phyloP scores from a whole-genome alignment of 2,113 vertebrate species.

The Sturnira hondurensis region DNA sequence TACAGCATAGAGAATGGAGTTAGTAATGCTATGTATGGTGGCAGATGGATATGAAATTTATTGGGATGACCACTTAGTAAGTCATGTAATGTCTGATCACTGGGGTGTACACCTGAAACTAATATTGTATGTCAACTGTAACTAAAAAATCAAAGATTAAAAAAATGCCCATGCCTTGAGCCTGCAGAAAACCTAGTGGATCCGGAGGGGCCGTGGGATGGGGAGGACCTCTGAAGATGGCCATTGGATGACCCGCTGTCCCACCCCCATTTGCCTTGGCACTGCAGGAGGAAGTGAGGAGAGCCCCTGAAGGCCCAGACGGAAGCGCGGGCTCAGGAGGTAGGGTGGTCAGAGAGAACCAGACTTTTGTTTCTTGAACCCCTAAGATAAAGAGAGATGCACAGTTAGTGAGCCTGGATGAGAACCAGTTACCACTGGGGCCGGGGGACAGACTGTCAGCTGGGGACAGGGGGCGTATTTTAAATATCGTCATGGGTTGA shows the following conservation, averaged over 20 bases:
- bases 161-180: neutral
- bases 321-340: neutral
- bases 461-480: neutral
- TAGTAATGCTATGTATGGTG: too few relatives aligned
- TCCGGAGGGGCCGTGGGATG: fast-evolving
- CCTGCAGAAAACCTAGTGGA: neutral
- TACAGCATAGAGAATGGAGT: too few relatives aligned
- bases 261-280: neutral
- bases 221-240: neutral
- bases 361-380: neutral
- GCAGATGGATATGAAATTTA: too few relatives aligned
- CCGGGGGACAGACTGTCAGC: neutral
- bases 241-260: neutral
- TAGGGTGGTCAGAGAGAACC: neutral
- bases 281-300: neutral
- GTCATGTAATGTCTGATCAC: too few relatives aligned
- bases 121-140: too few relatives aligned
- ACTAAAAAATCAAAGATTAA: too few relatives aligned
- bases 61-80: too few relatives aligned
- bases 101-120: too few relatives aligned
- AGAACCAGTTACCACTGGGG: neutral
- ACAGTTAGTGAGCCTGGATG: neutral
- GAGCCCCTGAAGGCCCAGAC: neutral
- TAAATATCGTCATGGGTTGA: neutral
- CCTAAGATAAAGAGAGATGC: neutral